phyloP scores from a whole-genome alignment of 2,888 invertebrate genomes.

The Adelphocoris suturalis region DNA sequence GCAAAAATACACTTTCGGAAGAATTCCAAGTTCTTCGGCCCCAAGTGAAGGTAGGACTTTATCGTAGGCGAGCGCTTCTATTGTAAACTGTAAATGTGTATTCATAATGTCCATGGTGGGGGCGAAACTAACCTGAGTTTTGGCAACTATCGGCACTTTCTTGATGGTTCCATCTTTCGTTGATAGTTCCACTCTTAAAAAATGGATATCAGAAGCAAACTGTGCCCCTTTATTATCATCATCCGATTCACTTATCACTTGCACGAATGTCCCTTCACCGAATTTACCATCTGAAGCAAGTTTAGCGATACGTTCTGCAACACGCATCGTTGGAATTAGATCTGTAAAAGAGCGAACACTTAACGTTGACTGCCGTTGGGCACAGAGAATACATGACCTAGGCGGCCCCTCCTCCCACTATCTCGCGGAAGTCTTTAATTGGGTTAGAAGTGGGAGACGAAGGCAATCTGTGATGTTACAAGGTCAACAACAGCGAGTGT shows the following conservation, averaged over 20 bases:
- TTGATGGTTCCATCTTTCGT: background rate
- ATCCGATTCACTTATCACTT: conserved; percentile 30
- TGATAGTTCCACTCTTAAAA: conserved; percentile 67
- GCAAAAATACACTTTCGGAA: conserved; percentile 74
- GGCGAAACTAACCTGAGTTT: conserved; percentile 64
- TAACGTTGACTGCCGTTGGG: too few species aligned
- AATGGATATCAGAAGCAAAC: conserved; percentile 73
- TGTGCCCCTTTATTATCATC: conserved; percentile 71
- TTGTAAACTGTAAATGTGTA: conserved; percentile 72
- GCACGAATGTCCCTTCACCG: conserved; percentile 63
- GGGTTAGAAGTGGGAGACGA: too few species aligned
- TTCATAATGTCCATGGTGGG: background rate
- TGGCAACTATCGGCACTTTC: conserved; percentile 71
- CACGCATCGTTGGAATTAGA: background rate
- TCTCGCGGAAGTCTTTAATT: too few species aligned
- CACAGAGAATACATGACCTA: too few species aligned
- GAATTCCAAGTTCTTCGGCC: conserved; percentile 54
- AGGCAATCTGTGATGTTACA: too few species aligned
- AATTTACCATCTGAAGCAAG: conserved; percentile 58
- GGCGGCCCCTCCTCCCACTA: too few species aligned
- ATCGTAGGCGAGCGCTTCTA: conserved; percentile 74
- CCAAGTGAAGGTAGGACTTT: conserved; percentile 74
- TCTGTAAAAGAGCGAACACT: too few species aligned
- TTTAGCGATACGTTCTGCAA: background rate
- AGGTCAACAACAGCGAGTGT: too few species aligned